phyloP scores from a whole-genome alignment of 2,797 vertebrate species.

The Epinephelus awoara region DNA sequence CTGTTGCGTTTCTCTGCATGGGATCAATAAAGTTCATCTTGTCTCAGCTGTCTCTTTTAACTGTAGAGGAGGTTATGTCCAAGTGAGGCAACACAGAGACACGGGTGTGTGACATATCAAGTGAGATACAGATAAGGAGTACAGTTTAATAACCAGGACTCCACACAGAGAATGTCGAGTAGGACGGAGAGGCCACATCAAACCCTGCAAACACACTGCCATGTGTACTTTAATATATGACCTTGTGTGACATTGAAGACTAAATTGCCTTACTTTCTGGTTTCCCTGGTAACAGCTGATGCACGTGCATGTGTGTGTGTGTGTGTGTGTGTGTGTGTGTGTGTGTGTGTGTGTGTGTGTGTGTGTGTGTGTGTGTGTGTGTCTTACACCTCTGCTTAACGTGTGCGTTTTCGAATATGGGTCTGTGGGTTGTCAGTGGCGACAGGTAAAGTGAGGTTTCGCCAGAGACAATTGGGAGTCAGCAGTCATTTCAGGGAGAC shows the following conservation, averaged over 20 bases:
- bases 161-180: background rate
- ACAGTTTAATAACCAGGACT: background rate
- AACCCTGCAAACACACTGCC: constrained; percentile 10
- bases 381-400: constrained; percentile 34
- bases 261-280: constrained; percentile 40
- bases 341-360: background rate
- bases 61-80: background rate
- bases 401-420: constrained; percentile 32
- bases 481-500: constrained; percentile 72
- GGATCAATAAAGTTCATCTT: background rate
- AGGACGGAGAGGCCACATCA: constrained; percentile 5
- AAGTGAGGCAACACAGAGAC: background rate
- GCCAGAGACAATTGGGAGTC: constrained; percentile 78
- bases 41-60: background rate
- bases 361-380: constrained; percentile 1
- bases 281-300: constrained; percentile 50
- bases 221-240: constrained; percentile 24
- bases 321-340: background rate
- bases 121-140: background rate
- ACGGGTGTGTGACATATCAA: background rate
- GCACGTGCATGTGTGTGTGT: background rate
- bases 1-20: no score
- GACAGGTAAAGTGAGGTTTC: constrained; percentile 68
- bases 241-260: constrained; percentile 56
- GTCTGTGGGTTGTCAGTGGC: constrained; percentile 51